Base-by-base conservation (phyloP, 2,797 vertebrate genomes). In the Falco novaeseelandiae region DNA sequence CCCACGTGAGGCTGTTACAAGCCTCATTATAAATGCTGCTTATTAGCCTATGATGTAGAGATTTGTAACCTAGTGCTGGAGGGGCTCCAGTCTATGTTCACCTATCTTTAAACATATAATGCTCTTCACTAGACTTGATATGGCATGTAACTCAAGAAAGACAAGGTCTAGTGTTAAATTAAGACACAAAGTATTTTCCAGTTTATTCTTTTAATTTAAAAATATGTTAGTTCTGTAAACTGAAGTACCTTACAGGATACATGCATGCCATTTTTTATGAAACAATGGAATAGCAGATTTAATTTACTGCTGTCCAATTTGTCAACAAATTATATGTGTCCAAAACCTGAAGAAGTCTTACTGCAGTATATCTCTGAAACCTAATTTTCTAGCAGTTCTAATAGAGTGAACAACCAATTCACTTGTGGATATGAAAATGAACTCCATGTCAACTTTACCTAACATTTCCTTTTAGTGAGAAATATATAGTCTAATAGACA, bases 401-500 rank as follows among this genome's bases (percentile, higher is more conserved):
- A 46, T 12, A 57, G 12, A 61, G 42, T 0, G 6, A 94, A 74
- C 30, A 80, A 84, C n/a, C 44, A 71, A 36, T 79, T 87, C 88
- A 93, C 48, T 52, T 12, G 62, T 54, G 40, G 62, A 65, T 73
- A 34, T 25, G 12, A 87, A 92, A 92, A 93, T 65, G 14, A 89
- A 58, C 61, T 94, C 62, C 36, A 55, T 46, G 14, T 79, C 73
- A 84, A 66, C 51, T 89, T 74, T 74, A 69, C 44, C 72, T 84
- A 95, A 73, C 18, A 84, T 23, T 91, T 91, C 32, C 57, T 66
- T 85, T 89, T 46, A 93, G 54, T 89, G 57, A 74, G 59, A 58
- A 94, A 92, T 93, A 36, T 83, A 84, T 51, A 90, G 83, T 83
- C 52, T 71, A 73, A 83, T 25, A 93, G 73, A 89, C 9, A 76